Conservation (phyloP, 2,797 vertebrate genomes). For the Salmo trutta region DNA sequence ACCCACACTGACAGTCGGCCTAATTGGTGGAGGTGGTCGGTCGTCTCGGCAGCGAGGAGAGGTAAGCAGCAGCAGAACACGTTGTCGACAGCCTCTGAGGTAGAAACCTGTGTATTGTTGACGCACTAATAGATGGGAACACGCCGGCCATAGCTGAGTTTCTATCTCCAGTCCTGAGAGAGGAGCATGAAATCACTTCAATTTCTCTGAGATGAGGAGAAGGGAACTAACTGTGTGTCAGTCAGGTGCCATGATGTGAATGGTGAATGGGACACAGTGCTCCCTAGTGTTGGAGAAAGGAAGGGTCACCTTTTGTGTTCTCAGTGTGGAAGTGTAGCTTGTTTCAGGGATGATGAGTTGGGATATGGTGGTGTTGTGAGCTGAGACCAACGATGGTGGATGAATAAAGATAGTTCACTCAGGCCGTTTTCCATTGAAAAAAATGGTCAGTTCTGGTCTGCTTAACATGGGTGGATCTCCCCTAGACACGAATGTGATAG, state of each 20-base stretch:
- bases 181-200: slow-evolving; percentile 12
- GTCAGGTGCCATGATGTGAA: not conserved
- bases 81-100: slow-evolving; percentile 35
- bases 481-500: too few relatives aligned
- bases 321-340: not conserved
- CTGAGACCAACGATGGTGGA: not conserved
- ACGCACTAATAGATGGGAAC: slow-evolving; percentile 53
- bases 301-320: not conserved
- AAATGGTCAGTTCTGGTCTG: too few relatives aligned
- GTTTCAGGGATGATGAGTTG: not conserved
- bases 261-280: not conserved
- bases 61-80: slow-evolving; percentile 25
- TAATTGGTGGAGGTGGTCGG: slow-evolving; percentile 38
- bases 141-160: slow-evolving; percentile 9
- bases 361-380: not conserved
- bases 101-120: slow-evolving; percentile 51
- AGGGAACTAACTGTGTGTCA: not conserved
- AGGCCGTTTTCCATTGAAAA: too few relatives aligned
- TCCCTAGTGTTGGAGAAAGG: not conserved
- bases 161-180: slow-evolving; percentile 39
- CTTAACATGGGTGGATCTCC: too few relatives aligned
- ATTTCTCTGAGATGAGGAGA: not conserved
- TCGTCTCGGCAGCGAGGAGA: not conserved
- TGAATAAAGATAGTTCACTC: too few relatives aligned
- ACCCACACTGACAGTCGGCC: slow-evolving; percentile 39